phyloP scores from a whole-genome alignment of 2,797 vertebrate species.

The Zenarchopterus dispar region DNA sequence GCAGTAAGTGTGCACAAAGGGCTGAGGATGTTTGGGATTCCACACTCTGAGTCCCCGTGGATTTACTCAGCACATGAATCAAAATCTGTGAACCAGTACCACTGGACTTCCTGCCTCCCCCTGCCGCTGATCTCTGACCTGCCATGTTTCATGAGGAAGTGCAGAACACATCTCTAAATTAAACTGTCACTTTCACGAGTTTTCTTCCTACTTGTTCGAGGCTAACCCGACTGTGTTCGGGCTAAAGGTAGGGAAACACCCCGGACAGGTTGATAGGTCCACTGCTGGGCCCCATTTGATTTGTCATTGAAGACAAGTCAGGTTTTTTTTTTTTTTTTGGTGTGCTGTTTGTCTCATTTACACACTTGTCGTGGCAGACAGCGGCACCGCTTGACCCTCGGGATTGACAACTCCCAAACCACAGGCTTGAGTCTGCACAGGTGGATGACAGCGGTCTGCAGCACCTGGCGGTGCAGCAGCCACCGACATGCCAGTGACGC shows the following conservation, averaged over 20 bases:
- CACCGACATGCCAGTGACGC: conserved; percentile 50
- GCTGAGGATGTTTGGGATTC: background rate
- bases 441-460: conserved; percentile 2
- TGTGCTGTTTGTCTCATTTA: background rate
- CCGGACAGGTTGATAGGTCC: too few relatives aligned
- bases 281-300: background rate
- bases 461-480: background rate
- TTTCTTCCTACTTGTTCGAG: too few relatives aligned
- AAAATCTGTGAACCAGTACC: conserved; percentile 11
- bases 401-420: background rate
- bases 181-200: background rate
- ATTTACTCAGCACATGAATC: background rate
- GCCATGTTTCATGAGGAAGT: background rate
- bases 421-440: conserved; percentile 3
- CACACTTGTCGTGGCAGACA: conserved; percentile 15
- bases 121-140: conserved; percentile 28
- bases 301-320: background rate
- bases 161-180: background rate
- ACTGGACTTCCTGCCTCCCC: conserved; percentile 23
- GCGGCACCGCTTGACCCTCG: background rate
- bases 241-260: too few relatives aligned
- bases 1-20: conserved; percentile 19
- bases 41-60: conserved; percentile 3
- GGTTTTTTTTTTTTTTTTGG: too few relatives aligned
- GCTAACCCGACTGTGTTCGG: too few relatives aligned